These are phyloP conservation scores for Chionodraco myersi DNA, from an alignment of 2,113 vertebrate genomes.

Conservation along the genomic window DNA sequence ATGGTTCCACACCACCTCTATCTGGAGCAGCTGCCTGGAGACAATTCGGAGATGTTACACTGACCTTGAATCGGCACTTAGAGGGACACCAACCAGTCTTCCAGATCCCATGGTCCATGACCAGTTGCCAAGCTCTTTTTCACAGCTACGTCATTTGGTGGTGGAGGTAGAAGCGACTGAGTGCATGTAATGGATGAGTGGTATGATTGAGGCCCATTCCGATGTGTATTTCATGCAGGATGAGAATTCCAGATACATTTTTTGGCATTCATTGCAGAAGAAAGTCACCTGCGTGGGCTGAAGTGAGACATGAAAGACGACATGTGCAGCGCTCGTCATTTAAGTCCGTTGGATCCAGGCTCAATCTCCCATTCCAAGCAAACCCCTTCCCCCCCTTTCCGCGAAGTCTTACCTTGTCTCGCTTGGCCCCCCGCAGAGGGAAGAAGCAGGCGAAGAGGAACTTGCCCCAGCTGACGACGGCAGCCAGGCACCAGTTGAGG, in stretches of 20 bases:
- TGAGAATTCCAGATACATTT: slow-evolving; percentile 14
- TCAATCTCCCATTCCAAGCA: slow-evolving; percentile 12
- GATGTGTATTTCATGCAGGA: slow-evolving; percentile 39
- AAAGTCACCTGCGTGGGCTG: slow-evolving; percentile 16
- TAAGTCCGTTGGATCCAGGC: slow-evolving; percentile 23
- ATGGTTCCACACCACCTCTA: slow-evolving; percentile 30
- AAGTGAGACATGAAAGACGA: slow-evolving; percentile 24
- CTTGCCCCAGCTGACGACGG: slow-evolving; percentile 91
- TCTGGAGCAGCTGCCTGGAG: slow-evolving; percentile 47
- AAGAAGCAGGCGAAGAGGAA: slow-evolving; percentile 90
- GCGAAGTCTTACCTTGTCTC: slow-evolving; percentile 82
- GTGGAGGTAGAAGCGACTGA: slow-evolving; percentile 35
- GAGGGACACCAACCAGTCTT: slow-evolving; percentile 43
- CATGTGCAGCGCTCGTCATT: slow-evolving; percentile 39
- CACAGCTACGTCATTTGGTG: slow-evolving; percentile 61
- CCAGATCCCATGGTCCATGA: slow-evolving; percentile 48
- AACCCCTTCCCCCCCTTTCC: not conserved
- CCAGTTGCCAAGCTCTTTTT: slow-evolving; percentile 42
- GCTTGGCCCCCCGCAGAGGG: slow-evolving; percentile 82
- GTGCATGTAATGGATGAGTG: slow-evolving; percentile 28
- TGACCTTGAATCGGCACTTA: slow-evolving; percentile 77
- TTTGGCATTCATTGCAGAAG: not conserved
- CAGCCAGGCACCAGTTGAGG: slow-evolving; percentile 90
- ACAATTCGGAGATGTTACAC: slow-evolving; percentile 66
- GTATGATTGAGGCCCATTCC: slow-evolving; percentile 33